Evolutionary conservation across 2,888 invertebrate species (phyloP), one percentile per base, ranked within the genome.

Genomic region (Ditula angustiorana): DNA sequence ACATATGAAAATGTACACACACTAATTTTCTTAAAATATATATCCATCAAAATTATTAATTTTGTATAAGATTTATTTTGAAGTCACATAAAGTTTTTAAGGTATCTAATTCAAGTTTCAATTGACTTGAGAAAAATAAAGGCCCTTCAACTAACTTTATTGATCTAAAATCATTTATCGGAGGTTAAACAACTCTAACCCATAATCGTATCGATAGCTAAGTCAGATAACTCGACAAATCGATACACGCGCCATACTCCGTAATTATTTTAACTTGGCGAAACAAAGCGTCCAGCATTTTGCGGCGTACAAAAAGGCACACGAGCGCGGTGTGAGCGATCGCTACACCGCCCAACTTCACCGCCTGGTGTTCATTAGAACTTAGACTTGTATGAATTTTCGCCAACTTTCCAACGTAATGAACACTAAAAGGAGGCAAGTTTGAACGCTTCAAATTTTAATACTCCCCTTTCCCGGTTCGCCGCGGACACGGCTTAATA

Each of bases 381-480:
- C 85, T 91, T 90, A 85, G 84, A 87, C 89, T 88, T 88, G 87
- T 82, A 85, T 90, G 91, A 90, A 90, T 90, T 90, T 91, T 86
- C 85, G 81, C 79, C 84, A 91, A 91, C 91, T 92, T 90, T 87
- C 85, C 85, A 61, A 80, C 83, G 86, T 92, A 90, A 92, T 90
- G 90, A 92, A 90, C 89, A 90, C 88, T 90, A 90, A 90, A 88
- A 90, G 90, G 87, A 87, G 87, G 80, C 79, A 90, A 92, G 88
- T 90, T 90, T 84, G 80, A 87, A 82, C 87, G 88, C 87, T 91
- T 90, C 87, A 90, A 88, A 91, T 90, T 91, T 90, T 90, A 91
- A 90, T 90, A 89, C 87, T 70, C 79, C 74, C 74, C 72, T 73
- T 67, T 73, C 69, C 73, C 77, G 78, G 81, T 79, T 77, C 75